Percentiles rank a stretch among this genome's conserved stretches.
Evolutionary conservation across 2,113 vertebrate genomes (phyloP).

Genomic region (Chlorocebus sabaeus): DNA sequence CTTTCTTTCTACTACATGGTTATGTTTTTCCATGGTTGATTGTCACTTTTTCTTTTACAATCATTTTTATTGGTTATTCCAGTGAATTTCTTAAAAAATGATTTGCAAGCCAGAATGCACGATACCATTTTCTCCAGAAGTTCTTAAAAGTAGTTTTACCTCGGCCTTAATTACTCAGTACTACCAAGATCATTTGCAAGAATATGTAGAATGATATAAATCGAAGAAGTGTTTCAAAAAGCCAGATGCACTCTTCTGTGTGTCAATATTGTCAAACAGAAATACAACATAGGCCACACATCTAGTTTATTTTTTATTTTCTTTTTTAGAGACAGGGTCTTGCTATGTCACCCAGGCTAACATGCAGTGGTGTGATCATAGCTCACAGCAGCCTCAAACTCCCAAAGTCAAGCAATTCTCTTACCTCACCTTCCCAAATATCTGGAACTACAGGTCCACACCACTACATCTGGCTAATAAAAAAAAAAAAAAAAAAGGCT

Average conservation of each 20-base stretch:
- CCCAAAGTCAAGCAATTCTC: no score
- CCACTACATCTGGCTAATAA: no score
- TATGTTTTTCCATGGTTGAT: no score
- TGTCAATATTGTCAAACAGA: background rate
- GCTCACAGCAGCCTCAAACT: no score
- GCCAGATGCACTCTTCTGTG: background rate
- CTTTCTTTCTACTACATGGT: background rate
- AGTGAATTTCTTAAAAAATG: background rate
- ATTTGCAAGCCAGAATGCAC: background rate
- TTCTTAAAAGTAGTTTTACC: background rate
- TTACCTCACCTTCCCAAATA: no score
- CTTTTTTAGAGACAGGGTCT: no score
- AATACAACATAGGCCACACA: background rate
- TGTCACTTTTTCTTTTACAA: background rate
- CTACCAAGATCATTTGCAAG: background rate
- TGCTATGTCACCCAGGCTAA: no score
- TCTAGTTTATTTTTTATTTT: background rate
- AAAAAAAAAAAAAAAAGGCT: no score
- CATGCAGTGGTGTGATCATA: no score
- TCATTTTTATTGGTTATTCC: background rate
- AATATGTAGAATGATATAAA: background rate
- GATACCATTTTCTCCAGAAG: background rate
- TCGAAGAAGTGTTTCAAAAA: background rate
- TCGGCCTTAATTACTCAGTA: background rate
- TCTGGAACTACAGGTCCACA: no score